Evolutionary conservation across 1,140 invertebrate species (phyloP), one percentile per base, ranked within the genome.

Genomic region (Drosophila arawakana): DNA sequence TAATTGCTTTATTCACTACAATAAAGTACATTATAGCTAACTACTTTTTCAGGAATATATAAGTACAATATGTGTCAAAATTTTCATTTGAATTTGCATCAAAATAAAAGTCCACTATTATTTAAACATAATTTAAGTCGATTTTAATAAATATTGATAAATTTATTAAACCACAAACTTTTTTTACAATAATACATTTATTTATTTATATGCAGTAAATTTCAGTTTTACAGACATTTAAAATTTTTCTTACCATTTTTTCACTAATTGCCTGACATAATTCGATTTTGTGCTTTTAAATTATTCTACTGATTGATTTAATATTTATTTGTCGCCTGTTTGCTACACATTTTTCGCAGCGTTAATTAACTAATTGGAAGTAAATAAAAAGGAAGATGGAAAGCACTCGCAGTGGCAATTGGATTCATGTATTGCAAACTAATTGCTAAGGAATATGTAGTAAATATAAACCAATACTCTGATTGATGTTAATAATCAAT

Each of bases 291-390:
- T 37, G 50, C 47, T 47, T 41, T 30, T 57, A 21, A 63, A 63
- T 34, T 39, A n/a, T 18, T 37, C 11, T 35, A 63, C 21, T 52
- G 49, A 63, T 52, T 63, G 35, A 62, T 62, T 50, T 50, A 50
- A 50, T 50, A 62, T 50, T 62, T 62, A 18, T 50, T 21, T 62
- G 46, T 3, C 46, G 59, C 35, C 59, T 39, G 18, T 37, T 49
- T 13, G 13, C 9, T 11, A 10, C 35, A 37, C 44, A 41, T 73
- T 84, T 78, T 70, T 63, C 44, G 25, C 69, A 55, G 61, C 43
- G 47, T 67, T 88, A 88, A 86, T 86, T 86, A 88, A 88, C 83
- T 88, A 86, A 86, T 86, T 88, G 83, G 66, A 60, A 44, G 61
- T 37, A 9, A 46, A 35, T 30, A 30, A 41, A 4, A 41, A 41